Conservation (phyloP, 2,888 invertebrate species). For the Dynastes hyllus region DNA sequence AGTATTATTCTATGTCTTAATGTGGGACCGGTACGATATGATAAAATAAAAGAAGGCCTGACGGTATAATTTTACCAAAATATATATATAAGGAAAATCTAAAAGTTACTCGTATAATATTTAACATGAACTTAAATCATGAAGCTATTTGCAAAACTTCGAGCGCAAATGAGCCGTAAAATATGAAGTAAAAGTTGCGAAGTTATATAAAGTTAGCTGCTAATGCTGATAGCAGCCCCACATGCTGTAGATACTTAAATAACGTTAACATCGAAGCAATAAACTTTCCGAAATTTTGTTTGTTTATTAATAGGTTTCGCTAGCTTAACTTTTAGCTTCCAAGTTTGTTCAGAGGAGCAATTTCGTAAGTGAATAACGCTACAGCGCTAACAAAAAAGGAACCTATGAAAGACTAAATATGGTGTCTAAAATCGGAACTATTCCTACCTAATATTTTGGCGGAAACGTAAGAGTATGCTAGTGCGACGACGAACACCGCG, state of each 20-base stretch:
- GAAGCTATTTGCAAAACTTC: conserved; percentile 1
- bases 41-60: background rate
- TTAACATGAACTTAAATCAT: background rate
- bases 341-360: background rate
- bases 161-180: background rate
- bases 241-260: background rate
- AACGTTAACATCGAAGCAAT: background rate
- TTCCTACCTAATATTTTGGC: conserved; percentile 45
- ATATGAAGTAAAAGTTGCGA: conserved; percentile 5
- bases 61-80: background rate
- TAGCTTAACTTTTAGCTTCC: background rate
- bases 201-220: background rate
- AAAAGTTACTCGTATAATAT: background rate
- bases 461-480: conserved; percentile 37
- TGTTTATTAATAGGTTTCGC: background rate
- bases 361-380: background rate
- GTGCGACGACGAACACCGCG: conserved; percentile 46
- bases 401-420: background rate
- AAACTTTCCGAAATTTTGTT: background rate
- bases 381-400: background rate
- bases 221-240: background rate
- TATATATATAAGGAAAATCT: background rate
- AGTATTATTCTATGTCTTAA: background rate
- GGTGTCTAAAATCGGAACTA: background rate
- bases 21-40: too few relatives aligned